Evolutionary conservation across 2,888 invertebrate genomes (phyloP).

Genomic region (Bhutanitis thaidina): DNA sequence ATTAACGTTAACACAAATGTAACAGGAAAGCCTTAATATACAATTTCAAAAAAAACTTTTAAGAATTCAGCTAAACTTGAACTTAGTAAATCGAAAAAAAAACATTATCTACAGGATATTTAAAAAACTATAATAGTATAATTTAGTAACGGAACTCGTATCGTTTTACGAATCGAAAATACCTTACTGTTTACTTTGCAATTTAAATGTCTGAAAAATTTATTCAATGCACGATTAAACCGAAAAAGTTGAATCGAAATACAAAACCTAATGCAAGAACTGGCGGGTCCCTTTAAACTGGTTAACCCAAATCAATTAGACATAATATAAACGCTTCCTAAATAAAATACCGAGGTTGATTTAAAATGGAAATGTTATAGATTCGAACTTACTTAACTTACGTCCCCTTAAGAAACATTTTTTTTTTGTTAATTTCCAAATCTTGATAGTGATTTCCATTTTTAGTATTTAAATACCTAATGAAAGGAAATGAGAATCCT

Average conservation of each 20-base stretch:
- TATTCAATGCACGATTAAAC: slow-evolving; percentile 2
- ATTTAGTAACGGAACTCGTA: slow-evolving; percentile 40
- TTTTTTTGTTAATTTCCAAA: not conserved
- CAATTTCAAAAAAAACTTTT: too few relatives aligned
- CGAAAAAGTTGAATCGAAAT: not conserved
- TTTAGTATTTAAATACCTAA: not conserved
- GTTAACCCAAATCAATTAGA: slow-evolving; percentile 1
- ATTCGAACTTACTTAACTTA: slow-evolving; percentile 5
- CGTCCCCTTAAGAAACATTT: not conserved
- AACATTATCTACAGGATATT: too few relatives aligned
- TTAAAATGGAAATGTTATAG: slow-evolving; percentile 12
- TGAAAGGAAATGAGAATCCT: not conserved
- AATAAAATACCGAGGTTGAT: slow-evolving; percentile 2
- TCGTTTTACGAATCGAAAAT: slow-evolving; percentile 18
- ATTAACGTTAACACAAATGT: too few relatives aligned
- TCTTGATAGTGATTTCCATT: not conserved
- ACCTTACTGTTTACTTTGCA: slow-evolving; percentile 1
- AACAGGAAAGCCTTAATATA: too few relatives aligned
- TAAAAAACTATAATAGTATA: slow-evolving; percentile 1
- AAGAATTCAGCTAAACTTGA: too few relatives aligned
- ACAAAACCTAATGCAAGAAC: not conserved
- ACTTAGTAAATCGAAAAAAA: too few relatives aligned
- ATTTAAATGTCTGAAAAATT: slow-evolving; percentile 11
- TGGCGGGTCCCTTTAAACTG: not conserved
- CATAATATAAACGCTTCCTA: not conserved